Evolutionary conservation across 2,888 invertebrate species (phyloP).

Genomic region (Himalopsyche anomala): DNA sequence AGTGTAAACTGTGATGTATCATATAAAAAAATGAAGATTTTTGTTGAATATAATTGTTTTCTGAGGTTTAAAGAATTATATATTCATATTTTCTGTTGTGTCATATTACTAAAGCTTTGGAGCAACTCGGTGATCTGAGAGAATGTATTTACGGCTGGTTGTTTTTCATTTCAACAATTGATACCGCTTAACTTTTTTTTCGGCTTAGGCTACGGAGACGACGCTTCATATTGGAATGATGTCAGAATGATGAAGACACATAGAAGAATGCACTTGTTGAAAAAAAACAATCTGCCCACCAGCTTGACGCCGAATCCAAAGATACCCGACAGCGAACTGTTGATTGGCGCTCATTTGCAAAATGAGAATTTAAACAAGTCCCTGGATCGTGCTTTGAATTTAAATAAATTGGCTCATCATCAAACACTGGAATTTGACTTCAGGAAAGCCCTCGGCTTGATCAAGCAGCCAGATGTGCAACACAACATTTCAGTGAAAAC

Average conservation of each 20-base stretch:
- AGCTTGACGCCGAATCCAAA: conserved; percentile 2
- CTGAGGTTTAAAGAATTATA: no score
- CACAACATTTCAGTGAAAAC: conserved; percentile 44
- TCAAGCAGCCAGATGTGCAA: conserved; percentile 52
- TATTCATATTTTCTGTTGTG: no score
- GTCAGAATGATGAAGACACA: background rate
- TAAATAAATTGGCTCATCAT: background rate
- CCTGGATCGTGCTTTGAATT: background rate
- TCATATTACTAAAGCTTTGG: no score
- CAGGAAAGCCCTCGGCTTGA: conserved; percentile 59
- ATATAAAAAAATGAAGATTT: no score
- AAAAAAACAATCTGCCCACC: background rate
- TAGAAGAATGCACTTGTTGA: conserved; percentile 5
- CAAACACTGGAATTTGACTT: conserved; percentile 55
- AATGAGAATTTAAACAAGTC: conserved; percentile 49
- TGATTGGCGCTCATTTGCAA: background rate
- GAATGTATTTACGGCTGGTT: no score
- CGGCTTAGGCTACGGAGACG: background rate
- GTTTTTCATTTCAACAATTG: no score
- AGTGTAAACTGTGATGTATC: no score
- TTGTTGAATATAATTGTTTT: no score
- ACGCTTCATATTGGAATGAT: conserved; percentile 9
- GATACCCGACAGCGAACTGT: background rate
- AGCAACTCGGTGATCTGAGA: no score
- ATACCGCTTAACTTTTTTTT: background rate